These are phyloP conservation scores for Hedychridium roseum DNA, from an alignment of 2,888 invertebrate species.

Conservation along the genomic window DNA sequence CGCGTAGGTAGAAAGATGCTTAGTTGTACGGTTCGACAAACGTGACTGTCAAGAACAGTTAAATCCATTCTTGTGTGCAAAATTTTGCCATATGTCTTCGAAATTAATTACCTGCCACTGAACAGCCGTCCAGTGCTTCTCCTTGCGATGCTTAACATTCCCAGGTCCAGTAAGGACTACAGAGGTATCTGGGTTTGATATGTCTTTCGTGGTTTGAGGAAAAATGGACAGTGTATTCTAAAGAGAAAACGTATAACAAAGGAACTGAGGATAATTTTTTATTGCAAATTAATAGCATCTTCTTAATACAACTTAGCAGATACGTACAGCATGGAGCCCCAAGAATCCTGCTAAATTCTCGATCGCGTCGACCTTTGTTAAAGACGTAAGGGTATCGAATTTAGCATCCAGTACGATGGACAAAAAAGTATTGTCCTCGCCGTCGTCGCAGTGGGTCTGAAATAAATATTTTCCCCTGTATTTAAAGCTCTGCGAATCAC, in stretches of 20 bases:
- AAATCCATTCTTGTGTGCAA: neutral
- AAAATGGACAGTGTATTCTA: conserved; percentile 68
- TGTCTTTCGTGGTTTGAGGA: conserved; percentile 63
- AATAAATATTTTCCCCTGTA: conserved; percentile 33
- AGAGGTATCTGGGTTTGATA: conserved; percentile 51
- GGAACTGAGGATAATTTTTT: neutral
- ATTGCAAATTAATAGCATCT: neutral
- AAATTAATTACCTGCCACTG: conserved; percentile 67
- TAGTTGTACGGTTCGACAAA: too few species aligned
- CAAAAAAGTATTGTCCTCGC: conserved; percentile 69
- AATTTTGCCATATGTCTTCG: neutral
- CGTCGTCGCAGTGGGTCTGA: conserved; percentile 61
- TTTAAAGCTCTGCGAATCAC: too few species aligned
- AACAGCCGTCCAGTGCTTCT: conserved; percentile 64
- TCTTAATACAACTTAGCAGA: neutral
- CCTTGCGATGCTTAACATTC: conserved; percentile 63
- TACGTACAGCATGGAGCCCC: conserved; percentile 71
- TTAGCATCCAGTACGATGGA: conserved; percentile 75
- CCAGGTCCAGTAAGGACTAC: conserved; percentile 68
- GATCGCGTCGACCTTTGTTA: conserved; percentile 72
- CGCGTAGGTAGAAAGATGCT: too few species aligned
- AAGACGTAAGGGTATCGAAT: conserved; percentile 71
- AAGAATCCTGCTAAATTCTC: conserved; percentile 78
- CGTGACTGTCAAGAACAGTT: neutral
- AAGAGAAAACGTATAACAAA: conserved; percentile 32